These are phyloP conservation scores for Schizotus pectinicornis DNA, from an alignment of 2,888 invertebrate genomes.

Conservation along the genomic window DNA sequence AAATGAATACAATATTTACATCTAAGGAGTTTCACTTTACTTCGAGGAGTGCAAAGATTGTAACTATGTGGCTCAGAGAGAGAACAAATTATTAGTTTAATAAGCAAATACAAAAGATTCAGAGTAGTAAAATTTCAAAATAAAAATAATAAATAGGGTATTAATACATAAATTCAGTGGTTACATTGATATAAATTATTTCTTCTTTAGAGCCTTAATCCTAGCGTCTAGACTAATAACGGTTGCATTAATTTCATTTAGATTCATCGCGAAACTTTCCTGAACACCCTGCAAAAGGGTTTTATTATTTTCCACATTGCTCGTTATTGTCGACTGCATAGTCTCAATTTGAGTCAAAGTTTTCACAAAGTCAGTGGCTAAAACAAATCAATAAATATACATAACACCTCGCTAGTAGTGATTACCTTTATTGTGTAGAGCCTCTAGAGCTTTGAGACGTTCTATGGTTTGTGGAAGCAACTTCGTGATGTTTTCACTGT, in stretches of 20 bases:
- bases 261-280: slow-evolving; percentile 79
- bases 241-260: slow-evolving; percentile 79
- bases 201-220: slow-evolving; percentile 67
- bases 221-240: slow-evolving; percentile 76
- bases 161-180: not conserved
- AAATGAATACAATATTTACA: too few relatives aligned
- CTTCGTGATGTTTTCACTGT: slow-evolving; percentile 81
- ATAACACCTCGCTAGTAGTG: not conserved
- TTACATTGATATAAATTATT: slow-evolving; percentile 43
- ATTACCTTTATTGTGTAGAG: slow-evolving; percentile 88
- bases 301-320: slow-evolving; percentile 79
- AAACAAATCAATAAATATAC: slow-evolving; percentile 38
- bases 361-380: slow-evolving; percentile 87
- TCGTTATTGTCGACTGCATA: slow-evolving; percentile 73
- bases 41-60: not conserved
- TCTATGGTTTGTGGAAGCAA: slow-evolving; percentile 81
- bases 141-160: not conserved
- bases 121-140: not conserved
- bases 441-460: slow-evolving; percentile 84
- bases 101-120: slow-evolving; percentile 3
- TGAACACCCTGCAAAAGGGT: slow-evolving; percentile 78
- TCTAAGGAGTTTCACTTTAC: not conserved
- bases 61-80: not conserved
- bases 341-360: slow-evolving; percentile 82
- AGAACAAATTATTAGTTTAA: not conserved